Conservation (phyloP, 2,888 invertebrate genomes). For the Vanessa cardui region DNA sequence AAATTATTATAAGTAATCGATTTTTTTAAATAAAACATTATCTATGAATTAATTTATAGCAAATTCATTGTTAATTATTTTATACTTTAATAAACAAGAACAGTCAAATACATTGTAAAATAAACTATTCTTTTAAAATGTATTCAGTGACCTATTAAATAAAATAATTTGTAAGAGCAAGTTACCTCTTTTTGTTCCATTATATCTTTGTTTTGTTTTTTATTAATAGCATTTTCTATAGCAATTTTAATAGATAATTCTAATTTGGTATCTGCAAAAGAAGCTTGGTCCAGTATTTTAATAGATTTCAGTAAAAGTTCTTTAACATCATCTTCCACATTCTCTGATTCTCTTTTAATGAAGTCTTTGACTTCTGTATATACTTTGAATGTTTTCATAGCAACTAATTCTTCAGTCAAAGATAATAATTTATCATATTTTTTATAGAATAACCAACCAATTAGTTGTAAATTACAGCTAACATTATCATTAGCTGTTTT, state of each 20-base stretch:
- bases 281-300: slow-evolving; percentile 49
- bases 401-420: slow-evolving; percentile 53
- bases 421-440: slow-evolving; percentile 82
- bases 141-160: too few species aligned
- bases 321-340: slow-evolving; percentile 49
- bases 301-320: slow-evolving; percentile 53
- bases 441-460: slow-evolving; percentile 86
- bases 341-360: slow-evolving; percentile 52
- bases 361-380: slow-evolving; percentile 61
- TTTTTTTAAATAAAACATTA: too few species aligned
- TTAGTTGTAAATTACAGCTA: slow-evolving; percentile 82
- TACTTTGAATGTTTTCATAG: slow-evolving; percentile 55
- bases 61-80: too few species aligned
- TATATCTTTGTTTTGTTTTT: slow-evolving; percentile 83
- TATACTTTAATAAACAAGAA: too few species aligned
- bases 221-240: slow-evolving; percentile 81
- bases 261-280: slow-evolving; percentile 54
- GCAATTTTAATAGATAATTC: slow-evolving; percentile 73
- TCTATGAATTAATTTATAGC: too few species aligned
- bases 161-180: slow-evolving; percentile 17
- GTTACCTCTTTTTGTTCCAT: slow-evolving; percentile 78
- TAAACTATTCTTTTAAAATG: background rate
- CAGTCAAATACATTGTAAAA: background rate
- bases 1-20: too few species aligned
- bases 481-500: slow-evolving; percentile 73